Evolutionary conservation across 2,888 invertebrate species (phyloP).

Genomic region (Lasioglossum marginatum): DNA sequence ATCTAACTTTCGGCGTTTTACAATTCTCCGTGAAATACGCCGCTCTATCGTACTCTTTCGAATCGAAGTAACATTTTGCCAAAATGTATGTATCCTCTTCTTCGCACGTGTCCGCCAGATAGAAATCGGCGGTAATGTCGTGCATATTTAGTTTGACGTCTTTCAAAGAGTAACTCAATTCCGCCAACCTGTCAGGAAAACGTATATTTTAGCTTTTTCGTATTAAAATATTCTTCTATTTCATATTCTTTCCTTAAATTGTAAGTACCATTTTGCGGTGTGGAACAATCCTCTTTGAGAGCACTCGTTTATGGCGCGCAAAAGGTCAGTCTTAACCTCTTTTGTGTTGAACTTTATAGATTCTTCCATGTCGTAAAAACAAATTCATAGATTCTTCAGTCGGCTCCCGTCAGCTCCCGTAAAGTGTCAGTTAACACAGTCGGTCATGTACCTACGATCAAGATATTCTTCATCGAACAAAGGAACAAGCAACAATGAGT

Average conservation of each 20-base stretch:
- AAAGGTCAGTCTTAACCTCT: slow-evolving; percentile 88
- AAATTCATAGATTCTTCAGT: slow-evolving; percentile 7
- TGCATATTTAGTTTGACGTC: slow-evolving; percentile 87
- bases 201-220: neutral
- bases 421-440: neutral
- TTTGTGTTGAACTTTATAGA: slow-evolving; percentile 86
- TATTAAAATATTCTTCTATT: neutral
- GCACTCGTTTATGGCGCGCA: slow-evolving; percentile 90
- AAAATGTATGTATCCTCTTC: slow-evolving; percentile 91
- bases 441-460: too few relatives aligned
- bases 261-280: slow-evolving; percentile 91
- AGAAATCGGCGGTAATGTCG: slow-evolving; percentile 84
- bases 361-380: slow-evolving; percentile 78
- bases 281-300: slow-evolving; percentile 92
- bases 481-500: slow-evolving; percentile 26
- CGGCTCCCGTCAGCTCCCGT: too few relatives aligned
- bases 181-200: slow-evolving; percentile 87
- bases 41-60: slow-evolving; percentile 95
- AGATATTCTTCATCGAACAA: neutral
- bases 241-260: neutral
- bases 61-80: slow-evolving; percentile 95
- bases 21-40: slow-evolving; percentile 92
- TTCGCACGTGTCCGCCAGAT: slow-evolving; percentile 86
- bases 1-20: slow-evolving; percentile 90
- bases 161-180: slow-evolving; percentile 91